phyloP scores from a whole-genome alignment of 2,797 vertebrate genomes.

The Peromyscus attwateri region DNA sequence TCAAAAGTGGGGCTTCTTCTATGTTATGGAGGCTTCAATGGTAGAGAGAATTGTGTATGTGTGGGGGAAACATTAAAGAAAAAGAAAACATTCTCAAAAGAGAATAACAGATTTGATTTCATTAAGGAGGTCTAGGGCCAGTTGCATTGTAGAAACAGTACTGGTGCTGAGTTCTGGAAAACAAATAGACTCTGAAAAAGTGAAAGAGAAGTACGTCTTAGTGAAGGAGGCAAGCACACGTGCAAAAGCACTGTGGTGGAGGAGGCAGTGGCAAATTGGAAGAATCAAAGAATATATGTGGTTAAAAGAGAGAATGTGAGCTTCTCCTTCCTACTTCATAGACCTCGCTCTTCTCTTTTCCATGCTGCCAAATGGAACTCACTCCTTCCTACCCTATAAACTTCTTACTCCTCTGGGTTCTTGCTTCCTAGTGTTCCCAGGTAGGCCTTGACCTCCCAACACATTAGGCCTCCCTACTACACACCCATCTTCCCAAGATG shows the following conservation, averaged over 20 bases:
- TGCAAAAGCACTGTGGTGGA: conserved; percentile 28
- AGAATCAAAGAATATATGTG: not conserved
- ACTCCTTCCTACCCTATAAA: not conserved
- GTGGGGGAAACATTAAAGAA: not conserved
- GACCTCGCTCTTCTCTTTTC: not conserved
- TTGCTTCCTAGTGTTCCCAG: not conserved
- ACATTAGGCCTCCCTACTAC: not conserved
- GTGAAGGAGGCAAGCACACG: not conserved
- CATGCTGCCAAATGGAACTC: not conserved
- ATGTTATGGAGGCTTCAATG: not conserved
- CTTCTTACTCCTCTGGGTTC: not conserved
- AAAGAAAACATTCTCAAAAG: too few relatives aligned
- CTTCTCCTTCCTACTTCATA: not conserved
- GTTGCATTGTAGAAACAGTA: not conserved
- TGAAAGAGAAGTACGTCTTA: not conserved
- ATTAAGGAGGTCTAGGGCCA: not conserved
- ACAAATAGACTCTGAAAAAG: not conserved
- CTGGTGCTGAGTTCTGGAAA: not conserved
- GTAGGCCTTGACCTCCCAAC: not conserved
- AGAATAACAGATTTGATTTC: not conserved
- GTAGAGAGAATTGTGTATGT: not conserved
- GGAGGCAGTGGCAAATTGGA: not conserved
- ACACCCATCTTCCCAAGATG: not conserved
- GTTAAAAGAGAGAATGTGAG: not conserved
- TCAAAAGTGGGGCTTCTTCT: not conserved